Base-by-base conservation (phyloP, 2,113 vertebrate genomes). In the Chrysochloris asiatica region DNA sequence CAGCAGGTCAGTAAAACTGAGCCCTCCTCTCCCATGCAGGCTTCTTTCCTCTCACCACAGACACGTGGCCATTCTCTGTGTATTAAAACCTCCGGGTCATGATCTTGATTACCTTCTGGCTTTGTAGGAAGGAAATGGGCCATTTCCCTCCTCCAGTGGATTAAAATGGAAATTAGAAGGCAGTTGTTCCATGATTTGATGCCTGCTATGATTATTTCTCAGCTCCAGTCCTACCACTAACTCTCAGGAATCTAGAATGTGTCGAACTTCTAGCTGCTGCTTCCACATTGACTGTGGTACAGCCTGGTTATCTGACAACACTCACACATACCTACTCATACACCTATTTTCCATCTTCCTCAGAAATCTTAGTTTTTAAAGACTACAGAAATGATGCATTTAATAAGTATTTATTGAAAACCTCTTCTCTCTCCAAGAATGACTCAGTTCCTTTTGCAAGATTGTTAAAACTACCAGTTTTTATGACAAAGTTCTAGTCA, bases 151-250 rank as follows among this genome's bases (percentile, higher is more conserved):
- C 45, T 91, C 52, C 47, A 1, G 33, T 88, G 90, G 83, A 94
- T 94, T 95, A 96, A 96, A 97, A 96, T 96, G 93, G 90, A 96
- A 95, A 95, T 95, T 88, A 24, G 50, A 92, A 94, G 73, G 79
- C 73, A 48, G 26, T 28, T 86, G 43, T 81, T 83, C 75, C 65
- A 22, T 91, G 87, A 52, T 89, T 88, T 88, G 93, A 72, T 85
- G 69, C 71, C 63, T 88, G 71, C 92, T 28, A 36, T 90, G 92
- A 83, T 90, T 47, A 61, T 11, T 90, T 50, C 56, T 86, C 17
- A 50, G 69, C 83, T 81, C 11, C 36, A 0, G n/a, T 54, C 43
- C 61, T 88, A 2, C 65, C 28, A 4, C 33, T 88, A 33, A n/a
- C 30, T 85, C 16, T 73, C 41, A n/a, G 77, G 79, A 90, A 81